Evolutionary conservation across 2,113 vertebrate genomes (phyloP).

Genomic region (Aspiorhynchus laticeps): DNA sequence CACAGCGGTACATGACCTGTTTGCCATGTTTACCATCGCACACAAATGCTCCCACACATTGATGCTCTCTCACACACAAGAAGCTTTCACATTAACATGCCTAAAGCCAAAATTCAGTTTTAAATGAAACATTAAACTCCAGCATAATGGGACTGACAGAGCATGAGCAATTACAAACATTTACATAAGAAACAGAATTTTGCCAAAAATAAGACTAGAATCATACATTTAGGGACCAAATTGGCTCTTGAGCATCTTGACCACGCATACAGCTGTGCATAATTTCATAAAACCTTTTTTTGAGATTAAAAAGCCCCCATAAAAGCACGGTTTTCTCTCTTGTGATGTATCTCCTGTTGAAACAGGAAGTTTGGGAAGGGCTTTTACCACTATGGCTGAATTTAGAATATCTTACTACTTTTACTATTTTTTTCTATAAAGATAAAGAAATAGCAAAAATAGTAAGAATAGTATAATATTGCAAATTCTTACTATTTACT

Average conservation of each 20-base stretch:
- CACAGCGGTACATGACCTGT: background rate
- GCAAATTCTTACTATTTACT: background rate
- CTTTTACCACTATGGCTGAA: background rate
- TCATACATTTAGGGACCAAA: background rate
- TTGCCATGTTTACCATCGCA: slow-evolving; percentile 42
- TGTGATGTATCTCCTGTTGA: background rate
- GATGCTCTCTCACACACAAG: background rate
- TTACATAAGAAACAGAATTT: background rate
- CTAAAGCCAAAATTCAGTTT: background rate
- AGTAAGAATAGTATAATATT: background rate
- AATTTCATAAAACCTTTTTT: background rate
- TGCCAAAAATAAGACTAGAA: slow-evolving; percentile 3
- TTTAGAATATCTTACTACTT: background rate
- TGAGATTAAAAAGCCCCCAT: background rate
- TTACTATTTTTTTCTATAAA: background rate
- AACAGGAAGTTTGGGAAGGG: background rate
- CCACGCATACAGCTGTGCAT: background rate
- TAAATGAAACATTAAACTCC: background rate
- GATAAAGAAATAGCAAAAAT: background rate
- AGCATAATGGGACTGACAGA: background rate
- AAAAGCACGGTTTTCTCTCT: background rate
- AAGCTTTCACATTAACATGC: slow-evolving; percentile 42
- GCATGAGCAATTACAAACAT: slow-evolving; percentile 1
- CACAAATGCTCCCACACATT: slow-evolving; percentile 15
- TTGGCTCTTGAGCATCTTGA: background rate